Evolutionary conservation across 2,797 vertebrate genomes (phyloP), one percentile per base, ranked within the genome.

Genomic region (Siniperca undulata): DNA sequence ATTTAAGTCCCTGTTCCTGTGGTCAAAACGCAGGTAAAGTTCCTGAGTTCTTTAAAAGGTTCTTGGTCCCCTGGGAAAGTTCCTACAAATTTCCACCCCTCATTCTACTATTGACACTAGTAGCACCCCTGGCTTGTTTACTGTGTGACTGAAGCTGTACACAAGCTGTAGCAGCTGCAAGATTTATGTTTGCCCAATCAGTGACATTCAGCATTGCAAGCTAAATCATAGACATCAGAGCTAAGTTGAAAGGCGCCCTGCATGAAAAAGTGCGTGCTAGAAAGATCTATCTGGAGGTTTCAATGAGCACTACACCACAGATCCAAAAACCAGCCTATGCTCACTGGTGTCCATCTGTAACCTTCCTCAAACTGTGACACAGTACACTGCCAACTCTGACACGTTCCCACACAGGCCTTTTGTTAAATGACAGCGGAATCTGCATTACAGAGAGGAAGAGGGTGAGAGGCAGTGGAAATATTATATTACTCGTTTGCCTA

Each of bases 381-480:
- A 36, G 22, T n/a, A 78, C 36, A 56, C 74, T 38, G 40, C 70
- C 78, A n/a, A 78, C 75, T 80, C 56, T 44, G 55, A 87, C 70
- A 81, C 48, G 22, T 42, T 87, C 86, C 86, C 88, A 89, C 86
- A 80, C 72, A 77, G 60, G 44, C 55, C 71, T 80, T 81, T 85
- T 91, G 83, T 79, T 81, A 40, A 74, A 55, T 6, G 69, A 83
- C 72, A 78, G 65, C 88, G 70, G 79, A 88, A 89, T 90, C 87
- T 61, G 70, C 67, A 83, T 85, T 68, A 81, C 78, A 74, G 68
- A 73, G 76, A 86, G 81, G 73, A 79, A 78, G 84, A 74, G 56
- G 56, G 34, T 7, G 64, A 85, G 82, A 88, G 73, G 73, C 81
- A 77, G 77, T 69, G 87, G 89, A 93, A 94, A 95, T 93, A 94